A percentile compares a stretch with the other conserved stretches of the same genome.
Evolutionary conservation across 2,797 vertebrate genomes (phyloP).

Genomic region (Acipenser ruthenus): DNA sequence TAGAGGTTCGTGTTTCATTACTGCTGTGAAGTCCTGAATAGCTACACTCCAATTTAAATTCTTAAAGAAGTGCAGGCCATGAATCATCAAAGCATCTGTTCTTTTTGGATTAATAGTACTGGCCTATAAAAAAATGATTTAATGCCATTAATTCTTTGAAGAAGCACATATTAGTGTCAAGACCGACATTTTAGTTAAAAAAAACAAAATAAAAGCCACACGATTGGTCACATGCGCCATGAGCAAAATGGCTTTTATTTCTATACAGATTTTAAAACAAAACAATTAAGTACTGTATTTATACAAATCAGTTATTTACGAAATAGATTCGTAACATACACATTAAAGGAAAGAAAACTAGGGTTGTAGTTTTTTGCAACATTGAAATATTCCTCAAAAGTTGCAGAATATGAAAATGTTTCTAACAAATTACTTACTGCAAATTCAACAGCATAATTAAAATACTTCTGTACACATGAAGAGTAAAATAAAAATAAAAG

Average conservation of each 20-base stretch:
- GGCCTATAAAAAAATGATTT: slow-evolving; percentile 18
- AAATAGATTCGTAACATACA: too few relatives aligned
- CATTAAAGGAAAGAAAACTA: too few relatives aligned
- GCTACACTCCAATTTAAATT: slow-evolving; percentile 43
- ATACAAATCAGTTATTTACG: too few relatives aligned
- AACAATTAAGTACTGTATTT: too few relatives aligned
- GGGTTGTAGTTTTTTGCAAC: background rate
- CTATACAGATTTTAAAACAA: too few relatives aligned
- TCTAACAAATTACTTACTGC: background rate
- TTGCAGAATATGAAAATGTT: background rate
- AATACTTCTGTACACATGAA: background rate
- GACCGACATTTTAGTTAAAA: too few relatives aligned
- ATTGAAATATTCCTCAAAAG: background rate
- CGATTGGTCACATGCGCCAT: too few relatives aligned
- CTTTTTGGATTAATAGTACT: slow-evolving; percentile 45
- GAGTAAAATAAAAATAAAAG: background rate
- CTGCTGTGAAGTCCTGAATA: slow-evolving; percentile 51
- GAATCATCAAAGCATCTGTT: slow-evolving; percentile 53
- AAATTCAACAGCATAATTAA: background rate
- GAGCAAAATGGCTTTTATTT: too few relatives aligned
- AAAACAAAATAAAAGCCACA: too few relatives aligned
- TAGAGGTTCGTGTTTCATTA: slow-evolving; percentile 45
- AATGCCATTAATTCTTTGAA: background rate
- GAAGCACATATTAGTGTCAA: too few relatives aligned
- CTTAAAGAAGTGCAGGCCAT: slow-evolving; percentile 46